Evolutionary conservation across 2,888 invertebrate genomes (phyloP).

Genomic region (Auanema sp.): DNA sequence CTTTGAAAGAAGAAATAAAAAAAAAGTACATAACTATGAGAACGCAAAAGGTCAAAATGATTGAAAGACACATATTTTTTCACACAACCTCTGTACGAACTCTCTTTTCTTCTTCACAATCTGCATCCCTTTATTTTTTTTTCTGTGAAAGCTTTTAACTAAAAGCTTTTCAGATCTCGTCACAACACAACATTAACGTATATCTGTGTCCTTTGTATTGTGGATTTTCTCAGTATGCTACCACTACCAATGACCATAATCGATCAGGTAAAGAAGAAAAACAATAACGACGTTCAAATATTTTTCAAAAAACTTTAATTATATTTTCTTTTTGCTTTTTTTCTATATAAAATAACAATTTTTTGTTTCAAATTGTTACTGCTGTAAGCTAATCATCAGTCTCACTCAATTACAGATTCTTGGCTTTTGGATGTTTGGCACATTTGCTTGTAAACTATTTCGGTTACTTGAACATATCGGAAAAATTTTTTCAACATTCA

Average conservation of each 20-base stretch:
- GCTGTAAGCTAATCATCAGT: neutral
- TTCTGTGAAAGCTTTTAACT: too few species aligned
- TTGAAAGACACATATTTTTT: neutral
- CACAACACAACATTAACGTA: constrained; percentile 62
- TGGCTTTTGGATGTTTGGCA: constrained; percentile 64
- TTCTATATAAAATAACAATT: constrained; percentile 4
- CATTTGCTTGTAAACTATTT: constrained; percentile 63
- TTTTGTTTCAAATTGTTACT: neutral
- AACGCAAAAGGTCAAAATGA: neutral
- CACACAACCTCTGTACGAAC: too few species aligned
- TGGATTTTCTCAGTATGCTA: constrained; percentile 57
- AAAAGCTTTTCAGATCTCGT: constrained; percentile 23
- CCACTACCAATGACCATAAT: constrained; percentile 63
- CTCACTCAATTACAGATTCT: constrained; percentile 40
- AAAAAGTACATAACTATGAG: neutral
- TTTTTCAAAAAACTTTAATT: neutral
- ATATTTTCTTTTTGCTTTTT: neutral
- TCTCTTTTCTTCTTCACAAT: too few species aligned
- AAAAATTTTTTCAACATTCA: constrained; percentile 50
- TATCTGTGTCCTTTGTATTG: constrained; percentile 59
- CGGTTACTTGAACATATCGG: constrained; percentile 61
- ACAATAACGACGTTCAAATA: neutral
- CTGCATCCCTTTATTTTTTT: too few species aligned
- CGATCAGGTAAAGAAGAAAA: constrained; percentile 51
- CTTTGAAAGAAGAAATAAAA: neutral